Percentiles rank a stretch among this genome's conserved stretches.
These are phyloP conservation scores for Leptopilina syphax DNA, from an alignment of 2,888 invertebrate genomes.

Conservation along the genomic window DNA sequence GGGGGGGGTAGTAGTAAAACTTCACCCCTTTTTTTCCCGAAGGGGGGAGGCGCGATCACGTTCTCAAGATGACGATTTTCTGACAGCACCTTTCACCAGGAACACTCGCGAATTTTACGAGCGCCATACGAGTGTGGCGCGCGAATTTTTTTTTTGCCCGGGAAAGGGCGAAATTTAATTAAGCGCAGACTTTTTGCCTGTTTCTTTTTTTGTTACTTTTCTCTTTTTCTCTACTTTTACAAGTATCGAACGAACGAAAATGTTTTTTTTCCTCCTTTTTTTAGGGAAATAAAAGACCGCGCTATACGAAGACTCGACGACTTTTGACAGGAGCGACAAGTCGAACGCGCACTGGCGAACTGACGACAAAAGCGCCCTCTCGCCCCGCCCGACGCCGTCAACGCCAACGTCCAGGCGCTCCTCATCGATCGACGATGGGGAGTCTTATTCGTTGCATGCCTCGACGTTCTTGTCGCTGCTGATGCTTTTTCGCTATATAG, in stretches of 20 bases:
- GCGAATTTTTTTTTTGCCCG: neutral
- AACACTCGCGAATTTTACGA: constrained; percentile 26
- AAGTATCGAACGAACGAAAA: no score
- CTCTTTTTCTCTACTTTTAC: no score
- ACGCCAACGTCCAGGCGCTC: constrained; percentile 55
- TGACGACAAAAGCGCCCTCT: constrained; percentile 81
- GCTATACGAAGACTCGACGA: constrained; percentile 51
- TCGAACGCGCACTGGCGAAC: constrained; percentile 78
- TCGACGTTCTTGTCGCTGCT: constrained; percentile 14
- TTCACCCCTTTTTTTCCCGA: constrained; percentile 5
- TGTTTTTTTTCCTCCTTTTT: no score
- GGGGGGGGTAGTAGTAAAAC: constrained; percentile 33
- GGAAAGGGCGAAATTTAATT: no score
- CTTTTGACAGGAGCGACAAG: constrained; percentile 69
- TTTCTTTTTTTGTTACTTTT: no score
- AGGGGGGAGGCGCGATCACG: constrained; percentile 32
- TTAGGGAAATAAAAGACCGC: constrained; percentile 33
- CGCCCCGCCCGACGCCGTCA: constrained; percentile 78
- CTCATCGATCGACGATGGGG: constrained; percentile 56
- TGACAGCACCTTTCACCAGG: constrained; percentile 24
- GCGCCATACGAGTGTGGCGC: constrained; percentile 34
- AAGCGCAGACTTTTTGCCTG: no score
- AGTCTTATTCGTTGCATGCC: constrained; percentile 5
- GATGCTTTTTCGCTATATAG: neutral
- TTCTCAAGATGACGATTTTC: constrained; percentile 4